Conservation (phyloP, 2,888 invertebrate species). For the Aspidiotus rigidus region DNA sequence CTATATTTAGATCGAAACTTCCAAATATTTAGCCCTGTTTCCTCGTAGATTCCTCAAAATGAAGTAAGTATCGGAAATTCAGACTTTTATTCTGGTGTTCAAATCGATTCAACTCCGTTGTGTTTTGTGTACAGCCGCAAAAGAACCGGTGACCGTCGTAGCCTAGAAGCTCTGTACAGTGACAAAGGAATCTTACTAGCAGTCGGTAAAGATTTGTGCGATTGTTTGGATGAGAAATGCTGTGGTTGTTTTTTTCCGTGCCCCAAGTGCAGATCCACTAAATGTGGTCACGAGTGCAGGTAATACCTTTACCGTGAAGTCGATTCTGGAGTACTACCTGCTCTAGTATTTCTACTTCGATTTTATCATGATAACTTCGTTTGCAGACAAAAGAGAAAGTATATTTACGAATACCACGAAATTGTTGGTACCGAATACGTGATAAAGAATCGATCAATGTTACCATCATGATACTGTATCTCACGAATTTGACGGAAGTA, state of each 20-base stretch:
- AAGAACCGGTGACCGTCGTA: not conserved
- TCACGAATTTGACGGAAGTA: too few species aligned
- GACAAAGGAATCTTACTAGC: slow-evolving; percentile 56
- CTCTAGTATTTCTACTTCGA: not conserved
- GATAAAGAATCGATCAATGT: slow-evolving; percentile 6
- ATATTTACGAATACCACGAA: slow-evolving; percentile 21
- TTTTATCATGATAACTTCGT: not conserved
- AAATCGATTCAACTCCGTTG: not conserved
- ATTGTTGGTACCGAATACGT: slow-evolving; percentile 18
- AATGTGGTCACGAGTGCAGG: slow-evolving; percentile 75
- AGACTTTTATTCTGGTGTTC: too few species aligned
- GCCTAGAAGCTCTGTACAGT: slow-evolving; percentile 51
- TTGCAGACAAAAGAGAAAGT: slow-evolving; percentile 20
- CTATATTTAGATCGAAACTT: too few species aligned
- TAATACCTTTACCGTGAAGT: slow-evolving; percentile 38
- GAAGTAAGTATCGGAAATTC: too few species aligned
- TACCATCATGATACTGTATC: too few species aligned
- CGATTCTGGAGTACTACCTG: not conserved
- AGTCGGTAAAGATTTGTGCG: slow-evolving; percentile 66
- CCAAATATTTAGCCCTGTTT: too few species aligned
- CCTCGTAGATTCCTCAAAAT: too few species aligned
- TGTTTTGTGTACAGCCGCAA: slow-evolving; percentile 7
- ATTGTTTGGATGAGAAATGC: slow-evolving; percentile 68
- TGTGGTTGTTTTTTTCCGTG: slow-evolving; percentile 79
- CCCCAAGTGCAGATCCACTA: slow-evolving; percentile 58